Evolutionary conservation across 2,797 vertebrate genomes (phyloP).

Genomic region (Megalops cyprinoides): DNA sequence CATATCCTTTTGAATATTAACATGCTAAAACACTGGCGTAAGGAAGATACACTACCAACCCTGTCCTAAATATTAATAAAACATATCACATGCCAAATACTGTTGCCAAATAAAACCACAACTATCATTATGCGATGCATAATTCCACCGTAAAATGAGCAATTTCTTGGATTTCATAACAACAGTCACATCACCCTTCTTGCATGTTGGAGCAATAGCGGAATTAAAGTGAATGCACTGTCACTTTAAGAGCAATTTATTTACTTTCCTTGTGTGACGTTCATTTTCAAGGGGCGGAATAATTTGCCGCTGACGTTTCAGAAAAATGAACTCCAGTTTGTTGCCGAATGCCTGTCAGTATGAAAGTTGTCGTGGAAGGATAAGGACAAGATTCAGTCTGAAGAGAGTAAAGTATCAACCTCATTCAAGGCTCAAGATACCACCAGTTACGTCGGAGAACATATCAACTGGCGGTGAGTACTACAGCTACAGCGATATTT

Average conservation of each 20-base stretch:
- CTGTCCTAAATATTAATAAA: too few species aligned
- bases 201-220: neutral
- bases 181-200: neutral
- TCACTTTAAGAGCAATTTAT: slow-evolving; percentile 57
- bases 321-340: slow-evolving; percentile 60
- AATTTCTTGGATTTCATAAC: too few species aligned
- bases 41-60: too few species aligned
- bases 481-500: slow-evolving; percentile 2
- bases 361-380: slow-evolving; percentile 64
- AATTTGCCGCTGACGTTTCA: slow-evolving; percentile 62
- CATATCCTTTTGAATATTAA: too few species aligned
- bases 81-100: too few species aligned
- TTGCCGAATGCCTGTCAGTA: slow-evolving; percentile 61
- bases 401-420: slow-evolving; percentile 42
- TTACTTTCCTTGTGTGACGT: slow-evolving; percentile 56
- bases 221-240: neutral
- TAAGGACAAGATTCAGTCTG: slow-evolving; percentile 63
- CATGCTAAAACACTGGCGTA: too few species aligned
- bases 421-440: slow-evolving; percentile 41
- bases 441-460: slow-evolving; percentile 42
- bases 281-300: slow-evolving; percentile 56
- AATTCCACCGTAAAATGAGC: too few species aligned
- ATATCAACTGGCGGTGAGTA: slow-evolving; percentile 67
- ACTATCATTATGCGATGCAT: too few species aligned
- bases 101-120: too few species aligned